phyloP scores from a whole-genome alignment of 1,140 invertebrate genomes.

The Trinorchestia longiramus region DNA sequence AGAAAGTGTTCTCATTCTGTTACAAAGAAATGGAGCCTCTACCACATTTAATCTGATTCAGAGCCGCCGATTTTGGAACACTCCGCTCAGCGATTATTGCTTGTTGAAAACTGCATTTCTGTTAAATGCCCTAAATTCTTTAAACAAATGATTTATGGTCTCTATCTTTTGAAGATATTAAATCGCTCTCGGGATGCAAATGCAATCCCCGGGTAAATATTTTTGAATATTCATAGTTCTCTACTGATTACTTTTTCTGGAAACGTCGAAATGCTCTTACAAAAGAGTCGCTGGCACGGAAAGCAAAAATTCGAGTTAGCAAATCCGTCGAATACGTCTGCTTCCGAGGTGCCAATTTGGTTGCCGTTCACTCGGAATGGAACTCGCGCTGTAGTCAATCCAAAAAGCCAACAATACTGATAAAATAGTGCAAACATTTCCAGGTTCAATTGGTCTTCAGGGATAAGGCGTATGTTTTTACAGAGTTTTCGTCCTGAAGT shows the following conservation, averaged over 20 bases:
- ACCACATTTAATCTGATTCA: neutral
- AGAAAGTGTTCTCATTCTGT: neutral
- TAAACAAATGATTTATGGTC: neutral
- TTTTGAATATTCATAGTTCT: conserved; percentile 20
- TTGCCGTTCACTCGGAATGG: neutral
- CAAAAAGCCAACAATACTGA: neutral
- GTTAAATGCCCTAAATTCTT: neutral
- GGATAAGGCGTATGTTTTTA: conserved; percentile 21
- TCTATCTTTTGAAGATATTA: neutral
- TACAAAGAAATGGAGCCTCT: neutral
- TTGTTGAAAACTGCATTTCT: neutral
- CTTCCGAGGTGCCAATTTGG: neutral
- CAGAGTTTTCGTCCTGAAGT: neutral
- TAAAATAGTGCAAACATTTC: conserved; percentile 9
- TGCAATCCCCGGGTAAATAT: neutral
- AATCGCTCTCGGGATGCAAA: neutral
- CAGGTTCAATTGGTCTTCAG: neutral
- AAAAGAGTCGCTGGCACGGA: neutral
- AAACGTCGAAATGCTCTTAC: neutral
- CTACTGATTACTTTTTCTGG: neutral
- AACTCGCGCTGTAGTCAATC: neutral
- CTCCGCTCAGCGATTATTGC: neutral
- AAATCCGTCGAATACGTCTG: neutral
- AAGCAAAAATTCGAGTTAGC: neutral
- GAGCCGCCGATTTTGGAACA: neutral